phyloP scores from a whole-genome alignment of 2,113 vertebrate species.

The Machaerirhynchus nigripectus region DNA sequence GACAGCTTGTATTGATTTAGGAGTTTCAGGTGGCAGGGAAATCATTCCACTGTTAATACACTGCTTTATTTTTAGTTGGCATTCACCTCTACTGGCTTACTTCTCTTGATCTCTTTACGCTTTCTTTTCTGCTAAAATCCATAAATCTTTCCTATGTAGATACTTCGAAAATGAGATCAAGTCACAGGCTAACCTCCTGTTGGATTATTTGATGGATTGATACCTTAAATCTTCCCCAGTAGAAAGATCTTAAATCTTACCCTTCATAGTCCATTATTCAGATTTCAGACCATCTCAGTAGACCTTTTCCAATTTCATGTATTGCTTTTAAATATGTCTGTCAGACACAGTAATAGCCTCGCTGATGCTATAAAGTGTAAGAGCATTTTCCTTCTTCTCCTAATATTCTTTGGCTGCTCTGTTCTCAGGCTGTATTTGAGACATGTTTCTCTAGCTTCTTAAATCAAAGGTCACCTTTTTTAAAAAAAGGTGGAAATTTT shows the following conservation, averaged over 20 bases:
- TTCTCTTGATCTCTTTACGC: not conserved
- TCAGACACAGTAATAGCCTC: not conserved
- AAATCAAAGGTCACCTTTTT: not conserved
- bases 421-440: not conserved
- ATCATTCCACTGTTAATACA: not conserved
- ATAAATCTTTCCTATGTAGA: not conserved
- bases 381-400: not conserved
- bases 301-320: not conserved
- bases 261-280: not conserved
- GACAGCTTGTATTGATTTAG: not conserved
- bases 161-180: not conserved
- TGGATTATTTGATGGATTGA: conserved; percentile 8
- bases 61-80: not conserved
- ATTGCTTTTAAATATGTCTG: conserved; percentile 6
- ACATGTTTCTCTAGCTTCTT: not conserved
- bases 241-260: not conserved
- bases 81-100: not conserved
- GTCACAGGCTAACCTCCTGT: not conserved
- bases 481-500: not conserved
- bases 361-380: not conserved
- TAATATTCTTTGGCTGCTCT: not conserved
- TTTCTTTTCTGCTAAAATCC: not conserved
- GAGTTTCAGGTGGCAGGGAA: not conserved
- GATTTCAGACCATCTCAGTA: not conserved
- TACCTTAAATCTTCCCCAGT: not conserved